Base-by-base conservation (phyloP, 2,797 vertebrate genomes). In the Channa striata region DNA sequence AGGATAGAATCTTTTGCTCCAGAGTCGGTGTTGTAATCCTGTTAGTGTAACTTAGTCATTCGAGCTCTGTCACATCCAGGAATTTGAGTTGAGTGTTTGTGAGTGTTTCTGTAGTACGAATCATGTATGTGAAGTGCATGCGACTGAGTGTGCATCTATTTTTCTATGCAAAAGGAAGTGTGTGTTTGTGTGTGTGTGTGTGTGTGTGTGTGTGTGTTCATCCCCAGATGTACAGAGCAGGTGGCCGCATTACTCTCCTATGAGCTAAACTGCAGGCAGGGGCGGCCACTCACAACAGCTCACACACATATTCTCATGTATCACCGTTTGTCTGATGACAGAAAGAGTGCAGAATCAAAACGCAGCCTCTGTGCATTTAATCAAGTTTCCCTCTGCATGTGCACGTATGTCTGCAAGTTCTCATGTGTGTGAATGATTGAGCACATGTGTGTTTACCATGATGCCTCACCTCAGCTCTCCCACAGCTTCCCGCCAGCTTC, bases 391-490 rank as follows among this genome's bases (percentile, higher is more conserved):
- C 51, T 59, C 56, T 42, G 43, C 52, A 36, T 50, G 52, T 56
- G 20, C 52, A 51, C 44, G 51, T 37, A 47, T 33, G 72, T 82
- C 64, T 59, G 47, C 25, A 23, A 50, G 72, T 52, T 70, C 81
- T 75, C 66, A 34, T 79, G 70, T 56, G 62, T 73, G 70, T 74
- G 75, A 34, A 53, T 86, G 88, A 79, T 80, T 83, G 81, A 76
- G 78, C 80, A 81, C 84, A 85, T 88, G 89, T 89, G 89, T 89
- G 91, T 94, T 92, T 92, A 93, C 91, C 93, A 92, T 89, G 91
- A 90, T 72, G 65, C 93, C 91, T 92, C 37, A 83, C 93, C 94
- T 94, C 93, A 81, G 85, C 93, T 87, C 92, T 92, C 71, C 78
- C 81, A 58, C 83, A 87, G 88, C 91, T 94, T 95, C 94, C 91